Conservation (phyloP, 2,113 vertebrate genomes). For the Callipepla californica region DNA sequence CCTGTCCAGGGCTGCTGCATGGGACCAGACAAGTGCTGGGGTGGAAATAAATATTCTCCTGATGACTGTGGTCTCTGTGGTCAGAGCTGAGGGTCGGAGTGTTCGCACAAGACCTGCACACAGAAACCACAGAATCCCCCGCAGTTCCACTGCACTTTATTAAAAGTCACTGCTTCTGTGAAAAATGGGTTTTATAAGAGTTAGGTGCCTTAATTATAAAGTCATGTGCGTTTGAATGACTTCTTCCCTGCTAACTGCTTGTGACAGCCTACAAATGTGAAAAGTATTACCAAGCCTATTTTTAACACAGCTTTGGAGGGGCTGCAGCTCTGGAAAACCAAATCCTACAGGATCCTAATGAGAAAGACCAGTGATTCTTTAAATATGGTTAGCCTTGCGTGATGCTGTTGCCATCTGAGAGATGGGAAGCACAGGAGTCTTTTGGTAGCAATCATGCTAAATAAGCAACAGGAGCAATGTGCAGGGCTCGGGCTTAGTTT, state of each 20-base stretch:
- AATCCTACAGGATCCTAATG: constrained; percentile 63
- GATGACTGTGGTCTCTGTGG: constrained; percentile 71
- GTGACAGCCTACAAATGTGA: constrained; percentile 76
- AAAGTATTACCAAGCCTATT: constrained; percentile 76
- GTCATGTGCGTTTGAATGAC: constrained; percentile 63
- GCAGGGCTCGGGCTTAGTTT: background rate
- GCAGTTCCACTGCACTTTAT: constrained; percentile 66
- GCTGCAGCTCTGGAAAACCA: constrained; percentile 47
- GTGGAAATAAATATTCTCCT: constrained; percentile 71
- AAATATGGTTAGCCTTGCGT: constrained; percentile 44
- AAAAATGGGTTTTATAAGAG: constrained; percentile 59
- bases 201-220: constrained; percentile 70
- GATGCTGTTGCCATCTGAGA: background rate
- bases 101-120: constrained; percentile 48
- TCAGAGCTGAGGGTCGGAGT: constrained; percentile 63
- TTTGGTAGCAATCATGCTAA: background rate
- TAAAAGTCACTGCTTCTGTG: constrained; percentile 65
- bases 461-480: background rate
- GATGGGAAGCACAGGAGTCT: background rate
- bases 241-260: constrained; percentile 58
- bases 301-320: constrained; percentile 73
- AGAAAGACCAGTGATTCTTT: constrained; percentile 69
- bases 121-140: constrained; percentile 74
- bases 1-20: background rate
- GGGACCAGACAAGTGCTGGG: constrained; percentile 44